phyloP scores from a whole-genome alignment of 2,888 invertebrate genomes.

The Altica lythri region DNA sequence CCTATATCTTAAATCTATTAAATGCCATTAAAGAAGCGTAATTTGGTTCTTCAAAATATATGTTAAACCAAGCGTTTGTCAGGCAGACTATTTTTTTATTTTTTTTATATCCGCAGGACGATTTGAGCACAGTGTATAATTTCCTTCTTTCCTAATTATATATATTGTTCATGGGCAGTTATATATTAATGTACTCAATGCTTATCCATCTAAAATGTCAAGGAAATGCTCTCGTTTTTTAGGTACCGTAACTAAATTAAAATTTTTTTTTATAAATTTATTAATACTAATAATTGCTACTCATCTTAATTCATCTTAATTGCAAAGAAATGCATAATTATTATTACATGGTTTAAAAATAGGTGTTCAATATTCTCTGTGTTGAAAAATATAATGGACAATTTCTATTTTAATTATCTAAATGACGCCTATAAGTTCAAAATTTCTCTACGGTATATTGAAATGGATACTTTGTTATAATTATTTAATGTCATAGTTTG shows the following conservation, averaged over 20 bases:
- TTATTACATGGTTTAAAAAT: too few relatives aligned
- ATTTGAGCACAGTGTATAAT: slow-evolving; percentile 18
- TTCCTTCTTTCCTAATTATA: slow-evolving; percentile 24
- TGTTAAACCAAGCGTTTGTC: slow-evolving; percentile 11
- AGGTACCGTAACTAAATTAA: slow-evolving; percentile 3
- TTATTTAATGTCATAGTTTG: too few relatives aligned
- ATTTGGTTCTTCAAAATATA: slow-evolving; percentile 24
- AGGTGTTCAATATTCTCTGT: too few relatives aligned
- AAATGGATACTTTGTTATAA: too few relatives aligned
- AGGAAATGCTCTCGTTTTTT: slow-evolving; percentile 20
- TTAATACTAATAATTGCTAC: too few relatives aligned
- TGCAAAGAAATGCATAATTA: too few relatives aligned
- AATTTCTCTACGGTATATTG: too few relatives aligned
- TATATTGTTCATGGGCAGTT: slow-evolving; percentile 21
- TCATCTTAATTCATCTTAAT: too few relatives aligned
- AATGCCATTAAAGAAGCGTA: slow-evolving; percentile 21
- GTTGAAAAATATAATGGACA: too few relatives aligned
- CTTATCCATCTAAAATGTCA: slow-evolving; percentile 21
- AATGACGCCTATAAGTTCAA: too few relatives aligned
- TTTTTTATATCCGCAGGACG: slow-evolving; percentile 9
- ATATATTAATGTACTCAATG: slow-evolving; percentile 16
- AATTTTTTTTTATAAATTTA: too few relatives aligned
- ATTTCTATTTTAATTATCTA: too few relatives aligned
- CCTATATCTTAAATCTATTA: slow-evolving; percentile 27
- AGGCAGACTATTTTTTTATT: slow-evolving; percentile 18